These are phyloP conservation scores for Crossaster papposus DNA, from an alignment of 53 echinoderm and acorn worm genomes.

Conservation along the genomic window DNA sequence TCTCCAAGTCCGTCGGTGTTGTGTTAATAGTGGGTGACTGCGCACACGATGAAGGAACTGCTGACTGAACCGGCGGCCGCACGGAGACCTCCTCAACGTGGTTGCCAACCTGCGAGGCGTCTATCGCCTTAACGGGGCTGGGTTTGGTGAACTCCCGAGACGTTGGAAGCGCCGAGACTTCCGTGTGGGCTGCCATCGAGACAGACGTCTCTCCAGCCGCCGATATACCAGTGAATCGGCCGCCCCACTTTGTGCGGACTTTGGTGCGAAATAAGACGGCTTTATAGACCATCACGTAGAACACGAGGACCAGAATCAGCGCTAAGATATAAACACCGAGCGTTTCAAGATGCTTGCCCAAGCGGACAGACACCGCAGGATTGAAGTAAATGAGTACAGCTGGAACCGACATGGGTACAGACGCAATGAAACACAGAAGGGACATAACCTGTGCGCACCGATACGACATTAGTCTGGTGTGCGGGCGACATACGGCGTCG, in stretches of 20 bases:
- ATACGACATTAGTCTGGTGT: conserved; percentile 56
- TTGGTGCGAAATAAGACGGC: conserved; percentile 48
- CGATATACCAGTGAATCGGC: conserved; percentile 34
- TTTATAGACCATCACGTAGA: conserved; percentile 45
- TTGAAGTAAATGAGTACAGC: conserved; percentile 5
- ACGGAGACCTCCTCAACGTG: conserved; percentile 13
- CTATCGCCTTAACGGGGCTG: not conserved
- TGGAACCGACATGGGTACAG: conserved; percentile 39
- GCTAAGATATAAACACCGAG: not conserved
- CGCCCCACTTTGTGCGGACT: conserved; percentile 55
- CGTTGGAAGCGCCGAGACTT: conserved; percentile 19
- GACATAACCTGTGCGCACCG: conserved; percentile 53
- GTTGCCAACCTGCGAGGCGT: not conserved
- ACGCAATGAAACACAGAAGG: conserved; percentile 23
- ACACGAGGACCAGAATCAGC: conserved; percentile 26
- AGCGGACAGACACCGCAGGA: not conserved
- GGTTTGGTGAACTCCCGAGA: conserved; percentile 13
- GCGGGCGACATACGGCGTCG: conserved; percentile 67
- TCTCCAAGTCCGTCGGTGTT: conserved; percentile 9
- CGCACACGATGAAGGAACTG: not conserved
- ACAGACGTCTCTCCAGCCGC: conserved; percentile 30
- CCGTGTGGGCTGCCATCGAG: conserved; percentile 32
- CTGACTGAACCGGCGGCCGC: not conserved
- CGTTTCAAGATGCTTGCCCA: conserved; percentile 6
- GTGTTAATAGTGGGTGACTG: not conserved